Evolutionary conservation across 2,113 vertebrate genomes (phyloP).

Genomic region (Uropsilus gracilis): DNA sequence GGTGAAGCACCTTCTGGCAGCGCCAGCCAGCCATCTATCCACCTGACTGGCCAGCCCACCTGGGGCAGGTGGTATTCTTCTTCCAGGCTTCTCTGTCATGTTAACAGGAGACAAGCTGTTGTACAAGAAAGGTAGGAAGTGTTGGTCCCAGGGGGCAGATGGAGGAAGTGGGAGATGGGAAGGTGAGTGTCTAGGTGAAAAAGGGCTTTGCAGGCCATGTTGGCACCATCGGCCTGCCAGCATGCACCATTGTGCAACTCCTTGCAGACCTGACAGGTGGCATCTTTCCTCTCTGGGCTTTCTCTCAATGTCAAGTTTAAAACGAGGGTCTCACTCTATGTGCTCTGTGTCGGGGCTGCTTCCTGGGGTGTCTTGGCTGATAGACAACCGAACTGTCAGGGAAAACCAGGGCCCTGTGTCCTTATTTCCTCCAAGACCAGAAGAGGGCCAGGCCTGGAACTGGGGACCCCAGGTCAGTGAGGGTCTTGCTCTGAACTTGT

Average conservation of each 20-base stretch:
- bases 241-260: too few relatives aligned
- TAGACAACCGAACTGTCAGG: not conserved
- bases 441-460: too few relatives aligned
- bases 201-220: not conserved
- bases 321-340: not conserved
- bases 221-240: not conserved
- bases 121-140: not conserved
- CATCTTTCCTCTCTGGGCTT: not conserved
- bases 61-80: not conserved
- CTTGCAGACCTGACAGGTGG: not conserved
- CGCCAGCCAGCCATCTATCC: not conserved
- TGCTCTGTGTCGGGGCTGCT: not conserved
- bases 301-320: not conserved
- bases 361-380: not conserved
- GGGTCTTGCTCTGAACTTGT: not conserved
- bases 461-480: too few relatives aligned
- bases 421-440: not conserved
- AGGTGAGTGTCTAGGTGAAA: fast-evolving
- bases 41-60: not conserved
- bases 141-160: not conserved
- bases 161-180: not conserved
- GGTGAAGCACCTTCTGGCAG: not conserved
- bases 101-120: not conserved
- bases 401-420: not conserved
- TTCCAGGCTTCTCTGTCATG: not conserved